These are phyloP conservation scores for Eumerus sabulonum DNA, from an alignment of 2,888 invertebrate species.

Conservation along the genomic window DNA sequence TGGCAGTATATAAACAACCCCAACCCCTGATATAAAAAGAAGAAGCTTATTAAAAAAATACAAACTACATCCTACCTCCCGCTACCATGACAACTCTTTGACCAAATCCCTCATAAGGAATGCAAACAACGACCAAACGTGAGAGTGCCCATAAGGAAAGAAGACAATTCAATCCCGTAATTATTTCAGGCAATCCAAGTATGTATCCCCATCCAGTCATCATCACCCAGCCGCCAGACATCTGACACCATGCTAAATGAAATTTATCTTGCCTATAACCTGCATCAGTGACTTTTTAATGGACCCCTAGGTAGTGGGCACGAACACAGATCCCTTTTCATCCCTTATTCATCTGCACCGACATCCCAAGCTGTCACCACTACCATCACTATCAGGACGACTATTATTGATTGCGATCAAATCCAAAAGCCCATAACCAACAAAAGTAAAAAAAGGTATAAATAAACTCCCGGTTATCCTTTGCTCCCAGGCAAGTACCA, in stretches of 20 bases:
- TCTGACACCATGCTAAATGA: conserved; percentile 24
- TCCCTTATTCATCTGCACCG: background rate
- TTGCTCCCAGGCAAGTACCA: too few species aligned
- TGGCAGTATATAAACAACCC: too few species aligned
- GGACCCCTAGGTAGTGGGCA: background rate
- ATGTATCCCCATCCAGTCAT: background rate
- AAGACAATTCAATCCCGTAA: conserved; percentile 22
- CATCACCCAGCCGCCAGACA: conserved; percentile 13
- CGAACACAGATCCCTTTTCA: background rate
- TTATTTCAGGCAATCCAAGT: conserved; percentile 36
- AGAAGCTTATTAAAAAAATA: too few species aligned
- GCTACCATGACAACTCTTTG: conserved; percentile 14
- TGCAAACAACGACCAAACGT: too few species aligned
- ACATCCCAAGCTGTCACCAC: conserved; percentile 22
- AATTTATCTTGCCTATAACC: conserved; percentile 15
- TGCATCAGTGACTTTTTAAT: conserved; percentile 36
- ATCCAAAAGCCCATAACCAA: background rate
- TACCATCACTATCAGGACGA: background rate
- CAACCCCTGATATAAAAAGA: too few species aligned
- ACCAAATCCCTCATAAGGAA: background rate
- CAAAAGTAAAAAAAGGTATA: conserved; percentile 15
- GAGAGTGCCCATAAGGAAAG: too few species aligned
- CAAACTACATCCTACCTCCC: too few species aligned
- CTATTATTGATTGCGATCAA: background rate
- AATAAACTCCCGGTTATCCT: conserved; percentile 9